Evolutionary conservation across 2,113 vertebrate genomes (phyloP).

Genomic region (Sylvilagus bachmani): DNA sequence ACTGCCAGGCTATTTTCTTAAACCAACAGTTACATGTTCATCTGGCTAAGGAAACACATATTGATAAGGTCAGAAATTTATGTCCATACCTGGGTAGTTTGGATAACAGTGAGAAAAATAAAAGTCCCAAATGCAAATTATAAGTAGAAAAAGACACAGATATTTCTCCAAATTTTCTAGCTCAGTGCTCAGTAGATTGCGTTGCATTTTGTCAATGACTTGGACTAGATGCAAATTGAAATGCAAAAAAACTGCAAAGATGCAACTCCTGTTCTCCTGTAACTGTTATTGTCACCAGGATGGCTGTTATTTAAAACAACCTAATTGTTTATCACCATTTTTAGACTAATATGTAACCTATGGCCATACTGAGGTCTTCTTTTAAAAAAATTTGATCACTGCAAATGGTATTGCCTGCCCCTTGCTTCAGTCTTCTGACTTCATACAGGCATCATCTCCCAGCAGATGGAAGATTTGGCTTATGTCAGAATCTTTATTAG

Average conservation of each 20-base stretch:
- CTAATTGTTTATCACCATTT: not conserved
- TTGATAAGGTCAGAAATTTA: not conserved
- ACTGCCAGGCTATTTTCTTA: not conserved
- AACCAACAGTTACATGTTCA: not conserved
- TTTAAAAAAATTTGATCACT: not conserved
- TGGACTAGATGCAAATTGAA: not conserved
- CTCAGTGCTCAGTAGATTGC: not conserved
- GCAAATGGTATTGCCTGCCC: fast-evolving
- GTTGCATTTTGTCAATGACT: not conserved
- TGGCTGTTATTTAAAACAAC: not conserved
- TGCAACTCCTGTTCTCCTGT: not conserved
- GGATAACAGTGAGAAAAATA: not conserved
- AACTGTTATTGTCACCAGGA: not conserved
- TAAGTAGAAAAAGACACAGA: not conserved
- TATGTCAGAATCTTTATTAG: not conserved
- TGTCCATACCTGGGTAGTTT: not conserved
- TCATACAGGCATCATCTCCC: too few relatives aligned
- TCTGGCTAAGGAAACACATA: not conserved
- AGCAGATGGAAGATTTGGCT: not conserved
- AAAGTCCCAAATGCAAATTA: not conserved
- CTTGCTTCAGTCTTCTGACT: not conserved
- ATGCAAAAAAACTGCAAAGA: not conserved
- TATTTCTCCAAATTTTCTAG: not conserved
- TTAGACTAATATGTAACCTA: not conserved
- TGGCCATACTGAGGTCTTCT: fast-evolving